phyloP scores from a whole-genome alignment of 2,797 vertebrate species.

The Acestrorhynchus altus region DNA sequence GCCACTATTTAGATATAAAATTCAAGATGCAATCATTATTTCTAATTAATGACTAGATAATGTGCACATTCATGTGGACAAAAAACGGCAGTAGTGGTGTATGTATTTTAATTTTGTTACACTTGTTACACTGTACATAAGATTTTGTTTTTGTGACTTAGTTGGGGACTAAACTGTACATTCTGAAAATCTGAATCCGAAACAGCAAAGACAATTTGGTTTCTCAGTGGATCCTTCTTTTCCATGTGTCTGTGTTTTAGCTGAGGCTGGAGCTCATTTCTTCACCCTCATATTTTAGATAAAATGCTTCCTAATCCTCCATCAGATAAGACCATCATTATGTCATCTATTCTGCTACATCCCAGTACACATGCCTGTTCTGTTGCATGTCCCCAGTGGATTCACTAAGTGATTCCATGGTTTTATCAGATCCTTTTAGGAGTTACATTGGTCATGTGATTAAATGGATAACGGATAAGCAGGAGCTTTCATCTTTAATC shows the following conservation, averaged over 20 bases:
- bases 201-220: too few species aligned
- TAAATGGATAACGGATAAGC: slow-evolving; percentile 1
- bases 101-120: too few species aligned
- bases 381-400: background rate
- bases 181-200: too few species aligned
- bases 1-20: too few species aligned
- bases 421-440: background rate
- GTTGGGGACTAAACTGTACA: too few species aligned
- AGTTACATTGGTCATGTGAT: slow-evolving; percentile 4
- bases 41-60: too few species aligned
- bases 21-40: too few species aligned
- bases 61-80: too few species aligned
- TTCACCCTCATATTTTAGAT: background rate
- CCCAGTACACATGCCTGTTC: background rate
- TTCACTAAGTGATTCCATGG: slow-evolving; percentile 33
- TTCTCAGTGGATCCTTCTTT: background rate
- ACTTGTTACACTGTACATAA: too few species aligned
- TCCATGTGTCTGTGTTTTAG: background rate
- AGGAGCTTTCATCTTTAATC: slow-evolving; percentile 5
- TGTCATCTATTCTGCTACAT: background rate
- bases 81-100: too few species aligned
- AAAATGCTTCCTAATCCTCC: background rate
- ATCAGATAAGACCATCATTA: slow-evolving; percentile 11
- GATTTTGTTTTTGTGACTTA: too few species aligned
- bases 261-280: background rate